These are phyloP conservation scores for Mnemiopsis leidyi DNA, from an alignment of 37 sponge, comb jelly and placozoan species.

Conservation along the genomic window DNA sequence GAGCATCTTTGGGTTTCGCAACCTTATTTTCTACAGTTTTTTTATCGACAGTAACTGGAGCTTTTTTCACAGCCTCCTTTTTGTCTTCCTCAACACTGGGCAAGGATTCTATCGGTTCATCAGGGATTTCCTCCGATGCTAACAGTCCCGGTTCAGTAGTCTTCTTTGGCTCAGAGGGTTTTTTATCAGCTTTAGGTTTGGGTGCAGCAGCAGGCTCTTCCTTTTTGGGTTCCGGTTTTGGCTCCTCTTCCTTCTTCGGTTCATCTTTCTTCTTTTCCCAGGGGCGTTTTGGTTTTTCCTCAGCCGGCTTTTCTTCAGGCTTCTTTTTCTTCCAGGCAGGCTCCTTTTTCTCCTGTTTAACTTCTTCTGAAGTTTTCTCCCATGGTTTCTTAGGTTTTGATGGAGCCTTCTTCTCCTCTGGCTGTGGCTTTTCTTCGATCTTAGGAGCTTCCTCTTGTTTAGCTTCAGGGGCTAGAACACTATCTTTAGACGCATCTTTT, in stretches of 20 bases:
- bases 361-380: constrained; percentile 34
- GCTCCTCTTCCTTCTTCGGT: not conserved
- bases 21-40: not conserved
- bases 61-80: not conserved
- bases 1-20: not conserved
- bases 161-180: not conserved
- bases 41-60: not conserved
- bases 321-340: constrained; percentile 1
- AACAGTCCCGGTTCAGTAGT: not conserved
- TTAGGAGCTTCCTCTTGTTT: not conserved
- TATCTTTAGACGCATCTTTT: not conserved
- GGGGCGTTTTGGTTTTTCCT: not conserved
- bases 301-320: constrained; percentile 27
- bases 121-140: not conserved
- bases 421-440: not conserved
- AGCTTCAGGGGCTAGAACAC: not conserved
- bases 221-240: not conserved
- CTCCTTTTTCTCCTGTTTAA: not conserved
- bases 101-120: not conserved
- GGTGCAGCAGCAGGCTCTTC: not conserved
- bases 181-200: not conserved
- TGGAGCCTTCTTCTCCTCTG: not conserved
- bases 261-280: constrained; percentile 11
- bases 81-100: not conserved
- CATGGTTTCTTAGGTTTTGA: constrained; percentile 34